phyloP scores from a whole-genome alignment of 2,888 invertebrate genomes.

The Enchytraeus crypticus region DNA sequence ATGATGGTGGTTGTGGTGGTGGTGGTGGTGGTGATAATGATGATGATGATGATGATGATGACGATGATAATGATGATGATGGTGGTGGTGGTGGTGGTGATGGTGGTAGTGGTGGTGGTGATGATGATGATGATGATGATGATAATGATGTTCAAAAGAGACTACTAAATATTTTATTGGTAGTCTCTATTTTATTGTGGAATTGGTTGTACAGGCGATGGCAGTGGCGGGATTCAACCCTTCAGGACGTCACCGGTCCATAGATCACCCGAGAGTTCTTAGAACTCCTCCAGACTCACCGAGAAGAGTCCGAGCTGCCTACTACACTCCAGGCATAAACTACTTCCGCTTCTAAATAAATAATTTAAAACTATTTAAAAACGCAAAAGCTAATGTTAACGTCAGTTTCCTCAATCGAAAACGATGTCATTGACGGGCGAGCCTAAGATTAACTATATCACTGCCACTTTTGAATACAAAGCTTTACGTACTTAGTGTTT shows the following conservation, averaged over 20 bases:
- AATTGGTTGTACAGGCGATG: conserved; percentile 58
- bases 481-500: too few relatives aligned
- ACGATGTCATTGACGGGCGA: too few relatives aligned
- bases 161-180: too few relatives aligned
- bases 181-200: too few relatives aligned
- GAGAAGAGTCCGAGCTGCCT: conserved; percentile 32
- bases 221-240: conserved; percentile 57
- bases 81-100: not conserved
- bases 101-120: too few relatives aligned
- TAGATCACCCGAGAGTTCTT: conserved; percentile 34
- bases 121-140: too few relatives aligned
- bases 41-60: conserved; percentile 8
- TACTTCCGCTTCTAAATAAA: not conserved
- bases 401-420: too few relatives aligned
- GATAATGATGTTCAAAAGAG: too few relatives aligned
- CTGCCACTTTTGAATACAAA: too few relatives aligned
- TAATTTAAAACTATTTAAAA: not conserved
- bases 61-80: conserved; percentile 7
- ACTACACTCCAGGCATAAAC: conserved; percentile 35
- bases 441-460: not conserved
- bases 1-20: too few relatives aligned
- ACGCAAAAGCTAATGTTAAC: too few relatives aligned
- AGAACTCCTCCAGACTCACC: conserved; percentile 35
- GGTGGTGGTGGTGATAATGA: too few relatives aligned
- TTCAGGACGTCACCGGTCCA: conserved; percentile 33